Percentiles rank a stretch among this genome's conserved stretches.
Conservation (phyloP, 2,888 invertebrate species). For the Ischnura elegans region DNA sequence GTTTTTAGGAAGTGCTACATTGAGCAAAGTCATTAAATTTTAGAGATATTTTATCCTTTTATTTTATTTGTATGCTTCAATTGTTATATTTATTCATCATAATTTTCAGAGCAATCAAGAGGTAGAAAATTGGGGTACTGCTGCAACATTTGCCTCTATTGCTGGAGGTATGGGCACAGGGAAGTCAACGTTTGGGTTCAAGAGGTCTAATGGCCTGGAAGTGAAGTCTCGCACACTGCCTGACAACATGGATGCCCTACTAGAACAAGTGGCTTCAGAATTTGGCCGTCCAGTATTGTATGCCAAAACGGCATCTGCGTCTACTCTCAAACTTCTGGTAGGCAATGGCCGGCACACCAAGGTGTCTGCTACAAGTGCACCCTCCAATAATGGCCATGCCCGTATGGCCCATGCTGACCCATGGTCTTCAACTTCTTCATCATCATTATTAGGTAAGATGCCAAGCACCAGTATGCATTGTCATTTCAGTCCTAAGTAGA, state of each 20-base stretch:
- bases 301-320: conserved; percentile 72
- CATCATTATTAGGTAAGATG: conserved; percentile 14
- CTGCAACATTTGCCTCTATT: conserved; percentile 43
- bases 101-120: conserved; percentile 72
- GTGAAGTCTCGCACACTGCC: conserved; percentile 74
- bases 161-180: conserved; percentile 37
- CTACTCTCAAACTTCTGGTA: conserved; percentile 70
- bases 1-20: too few species aligned
- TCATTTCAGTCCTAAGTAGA: neutral
- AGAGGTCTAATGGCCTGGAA: conserved; percentile 71
- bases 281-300: conserved; percentile 76
- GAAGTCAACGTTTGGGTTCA: conserved; percentile 30
- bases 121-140: conserved; percentile 71
- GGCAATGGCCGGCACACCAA: conserved; percentile 59
- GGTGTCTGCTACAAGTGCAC: conserved; percentile 11
- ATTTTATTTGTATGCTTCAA: neutral
- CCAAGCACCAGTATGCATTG: neutral
- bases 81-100: neutral
- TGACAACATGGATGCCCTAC: conserved; percentile 73
- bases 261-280: conserved; percentile 72
- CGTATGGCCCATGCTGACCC: conserved; percentile 21
- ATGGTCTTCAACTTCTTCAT: neutral
- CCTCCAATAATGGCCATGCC: neutral
- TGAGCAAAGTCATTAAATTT: too few species aligned
- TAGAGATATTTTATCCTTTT: too few species aligned